Evolutionary conservation across 2,888 invertebrate genomes (phyloP), one percentile per base, ranked within the genome.

Genomic region (Litoditis marina): DNA sequence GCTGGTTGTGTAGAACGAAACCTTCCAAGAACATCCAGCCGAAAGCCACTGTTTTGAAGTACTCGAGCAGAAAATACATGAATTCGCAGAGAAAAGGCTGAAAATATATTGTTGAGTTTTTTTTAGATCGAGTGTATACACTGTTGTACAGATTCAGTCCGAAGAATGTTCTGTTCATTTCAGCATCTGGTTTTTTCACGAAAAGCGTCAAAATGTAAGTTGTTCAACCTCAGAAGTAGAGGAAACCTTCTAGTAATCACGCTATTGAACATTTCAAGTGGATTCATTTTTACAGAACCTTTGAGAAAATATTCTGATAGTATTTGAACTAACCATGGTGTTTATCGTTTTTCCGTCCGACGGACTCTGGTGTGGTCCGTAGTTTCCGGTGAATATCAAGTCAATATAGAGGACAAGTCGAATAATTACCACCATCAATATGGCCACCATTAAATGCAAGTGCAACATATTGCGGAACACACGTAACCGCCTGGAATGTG

Each of bases 1-100:
- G 82, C 42, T 92, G 89, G 83, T 91, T 89, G 84, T 94, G 91
- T 28, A 95, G 86, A 82, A 92, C 92, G 16, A 92, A 86, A 0
- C 76, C 94, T 83, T 95, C 94, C 57, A 94, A 90, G 78, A 94
- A 91, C 92, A 94, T 94, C 94, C 95, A 95, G 88, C 90, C 90
- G 82, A 93, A 94, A 88, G 92, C 92, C 0, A 91, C 90, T 0
- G 92, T 91, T 68, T 91, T 89, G 0, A 91, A 89, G 82, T 92
- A 94, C 82, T 95, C 95, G 71, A 94, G 84, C 0, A 92, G 84
- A 0, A 90, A 87, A 84, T 91, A 91, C 55, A 89, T 88, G 0
- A 87, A 86, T 82, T 92, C 90, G 82, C 93, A 93, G 0, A 93
- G 83, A 55, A 89, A 87, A 0, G 89, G 89, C 92, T 93, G 83